Evolutionary conservation across 2,888 invertebrate genomes (phyloP).

Genomic region (Sialis lutaria): DNA sequence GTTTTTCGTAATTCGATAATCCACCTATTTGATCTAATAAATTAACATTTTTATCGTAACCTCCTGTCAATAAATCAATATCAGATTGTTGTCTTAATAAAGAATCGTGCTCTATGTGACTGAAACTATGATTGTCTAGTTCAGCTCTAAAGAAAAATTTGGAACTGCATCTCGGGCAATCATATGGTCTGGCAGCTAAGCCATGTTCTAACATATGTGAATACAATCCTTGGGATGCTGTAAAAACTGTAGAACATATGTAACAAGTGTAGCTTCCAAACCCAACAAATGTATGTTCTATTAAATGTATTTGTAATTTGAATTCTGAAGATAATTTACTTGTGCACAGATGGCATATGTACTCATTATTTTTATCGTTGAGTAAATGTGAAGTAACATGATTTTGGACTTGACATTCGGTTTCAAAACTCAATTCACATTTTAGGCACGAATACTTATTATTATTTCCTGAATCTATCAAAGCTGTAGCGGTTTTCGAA

Average conservation of each 20-base stretch:
- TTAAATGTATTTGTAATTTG: conserved; percentile 72
- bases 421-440: conserved; percentile 42
- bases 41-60: too few species aligned
- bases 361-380: conserved; percentile 37
- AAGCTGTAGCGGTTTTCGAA: conserved; percentile 9
- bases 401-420: conserved; percentile 41
- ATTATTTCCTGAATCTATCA: conserved; percentile 9
- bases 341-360: conserved; percentile 61
- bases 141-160: conserved; percentile 86
- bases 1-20: too few species aligned
- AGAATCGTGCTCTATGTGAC: conserved; percentile 23
- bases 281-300: conserved; percentile 84
- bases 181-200: conserved; percentile 62
- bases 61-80: too few species aligned
- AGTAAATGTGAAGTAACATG: conserved; percentile 38
- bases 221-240: conserved; percentile 64
- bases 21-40: too few species aligned
- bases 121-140: conserved; percentile 66
- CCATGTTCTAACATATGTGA: conserved; percentile 74
- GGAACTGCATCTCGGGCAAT: conserved; percentile 65
- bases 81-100: not conserved
- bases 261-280: conserved; percentile 74
- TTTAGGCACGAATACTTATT: conserved; percentile 45
- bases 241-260: conserved; percentile 74
- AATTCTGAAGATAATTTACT: conserved; percentile 60